Percentiles rank a stretch among this genome's conserved stretches.
phyloP scores from a whole-genome alignment of 2,113 vertebrate genomes.

The Upupa epops region DNA sequence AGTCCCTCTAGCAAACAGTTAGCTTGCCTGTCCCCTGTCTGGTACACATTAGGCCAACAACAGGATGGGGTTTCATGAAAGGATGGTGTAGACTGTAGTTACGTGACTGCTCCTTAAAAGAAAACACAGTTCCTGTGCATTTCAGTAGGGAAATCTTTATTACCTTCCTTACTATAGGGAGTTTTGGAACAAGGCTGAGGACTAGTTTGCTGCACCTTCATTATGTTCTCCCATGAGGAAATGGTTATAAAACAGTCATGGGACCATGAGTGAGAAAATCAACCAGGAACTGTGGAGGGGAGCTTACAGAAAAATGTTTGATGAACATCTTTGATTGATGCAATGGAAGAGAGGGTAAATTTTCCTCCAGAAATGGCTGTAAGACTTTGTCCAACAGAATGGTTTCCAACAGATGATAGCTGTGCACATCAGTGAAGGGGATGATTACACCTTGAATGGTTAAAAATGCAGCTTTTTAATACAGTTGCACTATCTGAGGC shows the following conservation, averaged over 20 bases:
- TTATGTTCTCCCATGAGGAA: background rate
- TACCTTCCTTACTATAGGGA: background rate
- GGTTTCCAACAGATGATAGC: background rate
- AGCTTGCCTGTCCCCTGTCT: background rate
- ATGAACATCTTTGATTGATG: background rate
- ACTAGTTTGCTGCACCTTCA: background rate
- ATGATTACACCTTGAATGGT: background rate
- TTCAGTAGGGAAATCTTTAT: background rate
- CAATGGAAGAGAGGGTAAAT: background rate
- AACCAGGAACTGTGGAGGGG: background rate
- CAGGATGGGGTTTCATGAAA: background rate
- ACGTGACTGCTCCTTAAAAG: background rate
- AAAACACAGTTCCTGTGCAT: background rate
- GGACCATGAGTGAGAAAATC: background rate
- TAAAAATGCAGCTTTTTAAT: background rate
- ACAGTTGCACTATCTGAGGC: background rate
- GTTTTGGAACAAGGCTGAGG: background rate
- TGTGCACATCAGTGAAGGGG: background rate
- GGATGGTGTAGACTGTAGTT: background rate
- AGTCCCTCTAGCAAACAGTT: background rate
- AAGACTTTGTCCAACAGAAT: background rate
- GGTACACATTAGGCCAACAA: background rate
- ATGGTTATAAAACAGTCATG: background rate
- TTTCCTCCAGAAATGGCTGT: background rate
- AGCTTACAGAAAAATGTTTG: background rate